Evolutionary conservation across 2,113 vertebrate species (phyloP), one percentile per base, ranked within the genome.

Genomic region (Alligator sinensis): DNA sequence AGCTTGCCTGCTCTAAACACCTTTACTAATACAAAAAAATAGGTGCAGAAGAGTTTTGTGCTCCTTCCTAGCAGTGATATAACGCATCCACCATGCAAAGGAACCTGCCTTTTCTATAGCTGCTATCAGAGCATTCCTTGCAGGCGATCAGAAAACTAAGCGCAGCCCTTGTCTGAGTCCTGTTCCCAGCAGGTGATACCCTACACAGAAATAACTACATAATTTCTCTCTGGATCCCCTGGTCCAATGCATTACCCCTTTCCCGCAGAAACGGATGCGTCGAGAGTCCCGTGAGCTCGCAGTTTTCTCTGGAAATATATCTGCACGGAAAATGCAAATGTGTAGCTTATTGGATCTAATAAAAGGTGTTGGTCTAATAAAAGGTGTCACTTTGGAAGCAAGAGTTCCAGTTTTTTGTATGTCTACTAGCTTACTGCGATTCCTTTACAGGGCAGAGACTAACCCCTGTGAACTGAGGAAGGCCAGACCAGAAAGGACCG

Each of bases 301-400:
- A 5, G 24, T 62, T 47, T 78, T 83, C 8, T 80, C 76, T 77
- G n/a, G 22, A n/a, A 6, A 34, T 3, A 17, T 1, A 15, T 63
- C 24, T 12, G 60, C 4, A 3, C 38, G 22, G 55, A 62, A 86
- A 84, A 4, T 0, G 0, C 6, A 38, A 3, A 10, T 47, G 47
- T 47, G 47, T 47, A 47, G 47, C 47, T 34, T 34, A 34, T 34
- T 34, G 34, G 34, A 34, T 34, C 34, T 34, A 34, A 34, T 34
- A 34, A 34, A 34, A 34, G 34, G 34, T 34, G 34, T 34, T n/a
- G n/a, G n/a, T 34, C 34, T 34, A 34, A 34, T 34, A 34, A 34
- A 34, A 34, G 34, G 34, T 34, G 34, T 34, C 34, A 34, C 34
- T 34, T 34, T 34, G 34, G 34, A 34, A 34, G 34, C 34, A 34